Conservation (phyloP, 2,797 vertebrate species). For the Gila robusta region DNA sequence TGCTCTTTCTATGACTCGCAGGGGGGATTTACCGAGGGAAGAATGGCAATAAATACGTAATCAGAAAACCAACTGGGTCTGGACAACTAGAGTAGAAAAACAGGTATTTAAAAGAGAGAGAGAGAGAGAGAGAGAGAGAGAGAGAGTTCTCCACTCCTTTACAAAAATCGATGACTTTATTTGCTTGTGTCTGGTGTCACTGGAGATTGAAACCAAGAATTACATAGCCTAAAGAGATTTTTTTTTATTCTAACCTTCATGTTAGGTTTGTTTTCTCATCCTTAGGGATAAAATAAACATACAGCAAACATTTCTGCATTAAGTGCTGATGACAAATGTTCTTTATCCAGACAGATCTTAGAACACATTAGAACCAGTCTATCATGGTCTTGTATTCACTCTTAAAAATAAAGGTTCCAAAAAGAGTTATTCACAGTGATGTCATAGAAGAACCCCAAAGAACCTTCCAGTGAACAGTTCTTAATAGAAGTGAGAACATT, state of each 20-base stretch:
- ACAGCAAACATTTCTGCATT: not conserved
- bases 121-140: conserved; percentile 9
- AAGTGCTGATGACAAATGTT: not conserved
- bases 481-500: too few relatives aligned
- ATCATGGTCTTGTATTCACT: not conserved
- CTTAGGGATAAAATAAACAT: not conserved
- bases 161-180: conserved; percentile 1
- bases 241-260: not conserved
- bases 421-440: too few relatives aligned
- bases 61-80: conserved; percentile 31
- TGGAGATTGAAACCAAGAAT: not conserved
- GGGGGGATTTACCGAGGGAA: conserved; percentile 54
- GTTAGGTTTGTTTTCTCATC: not conserved
- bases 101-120: not conserved
- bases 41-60: conserved; percentile 55
- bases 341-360: not conserved
- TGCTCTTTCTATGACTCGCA: conserved; percentile 37
- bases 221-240: not conserved
- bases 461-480: too few relatives aligned
- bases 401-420: too few relatives aligned
- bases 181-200: not conserved
- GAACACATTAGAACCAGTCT: not conserved
- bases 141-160: not conserved
- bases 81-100: conserved; percentile 13
- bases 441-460: too few relatives aligned